Percentiles rank a stretch among this genome's conserved stretches.
These are phyloP conservation scores for Ictalurus punctatus DNA, from an alignment of 2,113 vertebrate species.

Conservation along the genomic window DNA sequence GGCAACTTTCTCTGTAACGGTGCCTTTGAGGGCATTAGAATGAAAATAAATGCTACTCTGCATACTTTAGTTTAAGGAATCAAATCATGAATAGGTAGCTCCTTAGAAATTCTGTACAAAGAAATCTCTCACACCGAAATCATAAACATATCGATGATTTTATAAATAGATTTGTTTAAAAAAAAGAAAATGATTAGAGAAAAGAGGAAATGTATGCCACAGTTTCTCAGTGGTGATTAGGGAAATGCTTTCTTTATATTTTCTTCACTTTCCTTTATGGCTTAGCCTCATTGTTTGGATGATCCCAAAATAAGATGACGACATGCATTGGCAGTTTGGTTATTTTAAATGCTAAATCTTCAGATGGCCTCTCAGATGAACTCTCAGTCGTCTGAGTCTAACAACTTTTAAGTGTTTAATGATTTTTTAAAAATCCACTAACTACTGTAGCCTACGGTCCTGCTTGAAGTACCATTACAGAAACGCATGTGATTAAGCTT, in stretches of 20 bases:
- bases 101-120: background rate
- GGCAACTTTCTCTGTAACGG: background rate
- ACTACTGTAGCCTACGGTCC: too few relatives aligned
- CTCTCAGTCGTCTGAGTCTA: too few relatives aligned
- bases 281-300: background rate
- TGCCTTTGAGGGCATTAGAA: background rate
- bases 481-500: too few relatives aligned
- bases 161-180: background rate
- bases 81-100: background rate
- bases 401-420: too few relatives aligned
- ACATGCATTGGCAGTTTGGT: background rate
- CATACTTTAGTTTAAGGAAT: background rate
- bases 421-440: too few relatives aligned
- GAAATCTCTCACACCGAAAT: background rate
- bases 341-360: background rate
- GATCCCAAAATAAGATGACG: background rate
- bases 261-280: background rate
- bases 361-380: background rate
- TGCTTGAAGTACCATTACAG: too few relatives aligned
- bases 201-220: background rate
- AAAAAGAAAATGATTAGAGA: background rate
- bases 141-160: background rate
- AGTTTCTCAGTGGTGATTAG: background rate
- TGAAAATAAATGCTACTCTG: slow-evolving; percentile 1
- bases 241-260: background rate